Percentiles rank a stretch among this genome's conserved stretches.
These are phyloP conservation scores for Epinotia nisella DNA, from an alignment of 2,888 invertebrate genomes.

Conservation along the genomic window DNA sequence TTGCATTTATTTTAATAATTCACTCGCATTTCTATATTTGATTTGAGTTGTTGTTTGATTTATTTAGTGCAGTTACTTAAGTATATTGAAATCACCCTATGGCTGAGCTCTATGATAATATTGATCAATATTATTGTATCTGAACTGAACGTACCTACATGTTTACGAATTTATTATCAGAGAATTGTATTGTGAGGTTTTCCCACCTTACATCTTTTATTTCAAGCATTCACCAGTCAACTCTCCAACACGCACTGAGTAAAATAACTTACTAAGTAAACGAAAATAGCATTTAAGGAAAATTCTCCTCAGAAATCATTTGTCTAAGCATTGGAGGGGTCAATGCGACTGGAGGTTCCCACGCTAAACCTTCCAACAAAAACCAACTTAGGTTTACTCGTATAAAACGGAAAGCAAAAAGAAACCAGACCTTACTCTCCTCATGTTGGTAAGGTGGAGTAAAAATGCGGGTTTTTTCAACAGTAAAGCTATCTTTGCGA, in stretches of 20 bases:
- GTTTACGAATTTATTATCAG: neutral
- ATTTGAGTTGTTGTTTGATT: constrained; percentile 16
- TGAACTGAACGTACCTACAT: neutral
- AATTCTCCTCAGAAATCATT: constrained; percentile 76
- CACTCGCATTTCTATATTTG: constrained; percentile 36
- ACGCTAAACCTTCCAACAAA: constrained; percentile 68
- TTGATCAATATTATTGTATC: neutral
- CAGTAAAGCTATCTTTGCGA: constrained; percentile 52
- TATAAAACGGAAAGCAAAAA: constrained; percentile 30
- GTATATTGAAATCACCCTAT: constrained; percentile 22
- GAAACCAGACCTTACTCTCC: constrained; percentile 51
- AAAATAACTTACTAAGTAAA: constrained; percentile 22
- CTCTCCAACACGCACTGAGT: neutral
- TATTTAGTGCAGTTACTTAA: constrained; percentile 2
- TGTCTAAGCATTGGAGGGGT: constrained; percentile 79
- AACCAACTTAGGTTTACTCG: constrained; percentile 48
- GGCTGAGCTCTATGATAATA: neutral
- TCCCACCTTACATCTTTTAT: neutral
- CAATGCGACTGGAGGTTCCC: constrained; percentile 79
- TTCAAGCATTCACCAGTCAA: neutral
- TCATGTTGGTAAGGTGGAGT: constrained; percentile 42
- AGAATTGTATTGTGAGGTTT: neutral
- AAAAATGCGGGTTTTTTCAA: constrained; percentile 2
- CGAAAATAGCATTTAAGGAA: constrained; percentile 69
- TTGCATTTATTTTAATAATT: constrained; percentile 63